A percentile compares a stretch with the other conserved stretches of the same genome.
These are phyloP conservation scores for Meloidogyne hapla DNA, from an alignment of 1,140 invertebrate species.

Conservation along the genomic window DNA sequence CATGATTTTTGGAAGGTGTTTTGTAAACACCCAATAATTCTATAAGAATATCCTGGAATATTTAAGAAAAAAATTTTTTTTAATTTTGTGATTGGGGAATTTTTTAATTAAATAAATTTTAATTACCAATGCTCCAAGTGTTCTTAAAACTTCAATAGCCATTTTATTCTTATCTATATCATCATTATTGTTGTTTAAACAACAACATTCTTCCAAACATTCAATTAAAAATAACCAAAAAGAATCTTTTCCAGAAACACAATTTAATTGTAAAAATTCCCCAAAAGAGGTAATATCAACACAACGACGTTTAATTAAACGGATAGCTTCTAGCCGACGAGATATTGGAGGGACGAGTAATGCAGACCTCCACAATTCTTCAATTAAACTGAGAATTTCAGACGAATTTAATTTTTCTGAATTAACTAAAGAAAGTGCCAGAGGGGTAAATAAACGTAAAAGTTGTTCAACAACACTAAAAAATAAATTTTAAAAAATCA, in stretches of 20 bases:
- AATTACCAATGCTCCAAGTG: too few species aligned
- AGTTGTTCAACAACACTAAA: conserved; percentile 24
- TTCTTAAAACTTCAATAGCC: too few species aligned
- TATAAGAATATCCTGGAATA: too few species aligned
- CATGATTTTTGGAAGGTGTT: too few species aligned
- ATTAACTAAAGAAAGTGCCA: not conserved
- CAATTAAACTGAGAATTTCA: conserved; percentile 17
- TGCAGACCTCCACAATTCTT: conserved; percentile 23
- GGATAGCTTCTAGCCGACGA: conserved; percentile 11
- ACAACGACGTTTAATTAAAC: conserved; percentile 14
- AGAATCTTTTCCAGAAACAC: conserved; percentile 7
- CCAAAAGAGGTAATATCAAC: conserved; percentile 6
- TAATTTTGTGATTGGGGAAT: too few species aligned
- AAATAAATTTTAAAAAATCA: not conserved
- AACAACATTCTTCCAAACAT: conserved; percentile 27
- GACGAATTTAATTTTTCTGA: not conserved
- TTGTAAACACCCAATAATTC: too few species aligned
- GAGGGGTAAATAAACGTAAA: conserved; percentile 10
- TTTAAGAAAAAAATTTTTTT: too few species aligned
- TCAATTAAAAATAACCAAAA: conserved; percentile 17
- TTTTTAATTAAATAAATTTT: too few species aligned
- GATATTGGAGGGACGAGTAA: not conserved
- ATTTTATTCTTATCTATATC: not conserved
- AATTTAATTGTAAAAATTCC: conserved; percentile 13
- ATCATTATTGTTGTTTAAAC: too few species aligned